These are phyloP conservation scores for Palythoa grandiflora DNA, from an alignment of 92 coral and sea anemone species.

Conservation along the genomic window DNA sequence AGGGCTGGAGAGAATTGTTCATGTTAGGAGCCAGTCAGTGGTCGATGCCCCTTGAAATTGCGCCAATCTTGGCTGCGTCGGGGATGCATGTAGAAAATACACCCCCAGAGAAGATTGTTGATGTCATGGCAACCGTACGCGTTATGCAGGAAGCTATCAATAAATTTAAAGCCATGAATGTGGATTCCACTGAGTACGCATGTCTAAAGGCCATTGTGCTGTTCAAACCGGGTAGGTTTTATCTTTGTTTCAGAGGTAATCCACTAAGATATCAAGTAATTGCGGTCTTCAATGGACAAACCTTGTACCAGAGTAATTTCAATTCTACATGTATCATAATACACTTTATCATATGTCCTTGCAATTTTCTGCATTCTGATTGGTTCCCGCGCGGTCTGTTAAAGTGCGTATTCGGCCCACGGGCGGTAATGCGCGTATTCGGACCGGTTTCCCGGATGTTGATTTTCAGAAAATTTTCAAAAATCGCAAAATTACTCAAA, in stretches of 20 bases:
- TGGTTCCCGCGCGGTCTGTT: too few relatives aligned
- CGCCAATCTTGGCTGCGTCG: conserved; percentile 96
- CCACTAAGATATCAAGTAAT: too few relatives aligned
- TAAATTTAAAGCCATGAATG: conserved; percentile 90
- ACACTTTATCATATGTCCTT: too few relatives aligned
- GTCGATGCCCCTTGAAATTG: conserved; percentile 96
- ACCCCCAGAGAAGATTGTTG: conserved; percentile 98
- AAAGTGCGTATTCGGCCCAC: too few relatives aligned
- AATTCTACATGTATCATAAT: too few relatives aligned
- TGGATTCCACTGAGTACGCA: conserved; percentile 95
- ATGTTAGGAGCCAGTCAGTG: conserved; percentile 96
- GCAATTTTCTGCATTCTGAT: too few relatives aligned
- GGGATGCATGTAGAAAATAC: conserved; percentile 99
- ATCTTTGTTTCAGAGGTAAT: neutral
- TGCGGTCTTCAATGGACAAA: too few relatives aligned
- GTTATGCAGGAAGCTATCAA: conserved; percentile 94
- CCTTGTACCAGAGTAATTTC: too few relatives aligned
- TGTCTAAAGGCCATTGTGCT: conserved; percentile 96
- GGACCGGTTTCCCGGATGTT: too few relatives aligned
- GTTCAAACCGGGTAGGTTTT: conserved; percentile 91
- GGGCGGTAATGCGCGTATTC: too few relatives aligned
- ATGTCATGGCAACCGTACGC: conserved; percentile 97
- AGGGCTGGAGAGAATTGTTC: conserved; percentile 97
- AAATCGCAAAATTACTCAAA: too few relatives aligned
- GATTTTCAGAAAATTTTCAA: too few relatives aligned